Evolutionary conservation across 2,797 vertebrate genomes (phyloP), one percentile per base, ranked within the genome.

Genomic region (Danio choprae): DNA sequence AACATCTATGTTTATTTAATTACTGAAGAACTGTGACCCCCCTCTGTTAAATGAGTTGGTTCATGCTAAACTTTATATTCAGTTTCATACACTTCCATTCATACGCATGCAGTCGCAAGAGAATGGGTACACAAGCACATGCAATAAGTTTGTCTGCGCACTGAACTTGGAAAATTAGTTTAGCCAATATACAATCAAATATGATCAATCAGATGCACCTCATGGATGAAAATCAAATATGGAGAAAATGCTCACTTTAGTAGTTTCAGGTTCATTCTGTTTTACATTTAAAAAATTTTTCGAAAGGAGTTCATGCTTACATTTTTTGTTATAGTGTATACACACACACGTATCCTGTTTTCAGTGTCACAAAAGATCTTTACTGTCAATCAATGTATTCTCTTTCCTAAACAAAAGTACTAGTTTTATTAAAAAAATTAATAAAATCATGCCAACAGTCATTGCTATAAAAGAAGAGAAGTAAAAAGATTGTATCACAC

Each of bases 51-150:
- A 67, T 3, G 18, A 50, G 44, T 43, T 18, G 10, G 44, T 29
- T 79, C 56, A 71, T 70, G 36, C 46, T 58, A 78, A 6, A 70
- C 60, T 70, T 60, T 53, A 12, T 13, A 15, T 71, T 43, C 2
- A 8, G n/a, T 68, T 77, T 41, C 10, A 55, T 20, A 20, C 41
- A 67, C 22, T 38, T 46, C 10, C 9, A 74, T 22, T 74, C 15
- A 20, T 48, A 4, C 8, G 4, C 77, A 79, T 79, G 77, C 58
- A 79, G 59, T 51, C 18, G 5, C 18, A 62, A 20, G 38, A 41
- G 10, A 60, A 79, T 71, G 77, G 56, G 67, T 22, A 55, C 48
- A 41, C 58, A 71, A 79, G 67, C 77, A 71, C 77, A 79, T 71
- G 77, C 67, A 72, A 53, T 50, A 6, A 68, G 4, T 58, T 48